These are phyloP conservation scores for Boulengeromyrus knoepffleri DNA, from an alignment of 2,113 vertebrate species.

Conservation along the genomic window DNA sequence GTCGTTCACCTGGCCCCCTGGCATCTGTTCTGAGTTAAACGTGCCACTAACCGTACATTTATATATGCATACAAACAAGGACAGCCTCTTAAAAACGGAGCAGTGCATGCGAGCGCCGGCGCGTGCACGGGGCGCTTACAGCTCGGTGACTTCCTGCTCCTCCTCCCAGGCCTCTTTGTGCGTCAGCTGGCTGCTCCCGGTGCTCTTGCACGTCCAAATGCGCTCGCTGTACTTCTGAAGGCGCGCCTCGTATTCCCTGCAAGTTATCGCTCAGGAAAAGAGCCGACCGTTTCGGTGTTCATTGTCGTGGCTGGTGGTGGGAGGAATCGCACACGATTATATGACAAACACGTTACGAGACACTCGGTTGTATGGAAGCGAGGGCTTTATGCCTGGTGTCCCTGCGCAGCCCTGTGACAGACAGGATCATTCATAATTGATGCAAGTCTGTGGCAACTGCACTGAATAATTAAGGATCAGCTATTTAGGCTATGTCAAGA, in stretches of 20 bases:
- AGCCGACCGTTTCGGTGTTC: neutral
- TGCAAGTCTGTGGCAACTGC: conserved; percentile 12
- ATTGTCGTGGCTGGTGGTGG: neutral
- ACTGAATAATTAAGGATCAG: conserved; percentile 36
- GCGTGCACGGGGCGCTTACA: conserved; percentile 71
- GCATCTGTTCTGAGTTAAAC: neutral
- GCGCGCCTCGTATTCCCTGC: conserved; percentile 90
- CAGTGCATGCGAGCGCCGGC: too few relatives aligned
- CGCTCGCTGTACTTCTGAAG: conserved; percentile 79
- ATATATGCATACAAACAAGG: neutral
- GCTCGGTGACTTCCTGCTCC: conserved; percentile 94
- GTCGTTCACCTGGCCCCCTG: neutral
- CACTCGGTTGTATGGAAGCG: neutral
- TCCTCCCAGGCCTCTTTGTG: conserved; percentile 98
- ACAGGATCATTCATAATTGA: conserved; percentile 29
- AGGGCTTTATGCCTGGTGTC: neutral
- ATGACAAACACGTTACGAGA: neutral
- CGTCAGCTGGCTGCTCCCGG: conserved; percentile 91
- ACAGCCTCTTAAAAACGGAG: neutral
- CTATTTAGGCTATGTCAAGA: neutral
- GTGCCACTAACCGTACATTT: neutral
- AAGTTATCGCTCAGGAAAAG: conserved; percentile 70
- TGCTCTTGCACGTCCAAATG: conserved; percentile 97
- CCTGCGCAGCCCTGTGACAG: neutral
- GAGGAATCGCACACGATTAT: neutral